Base-by-base conservation (phyloP, 2,888 invertebrate genomes). In the Drosophila crucigera region DNA sequence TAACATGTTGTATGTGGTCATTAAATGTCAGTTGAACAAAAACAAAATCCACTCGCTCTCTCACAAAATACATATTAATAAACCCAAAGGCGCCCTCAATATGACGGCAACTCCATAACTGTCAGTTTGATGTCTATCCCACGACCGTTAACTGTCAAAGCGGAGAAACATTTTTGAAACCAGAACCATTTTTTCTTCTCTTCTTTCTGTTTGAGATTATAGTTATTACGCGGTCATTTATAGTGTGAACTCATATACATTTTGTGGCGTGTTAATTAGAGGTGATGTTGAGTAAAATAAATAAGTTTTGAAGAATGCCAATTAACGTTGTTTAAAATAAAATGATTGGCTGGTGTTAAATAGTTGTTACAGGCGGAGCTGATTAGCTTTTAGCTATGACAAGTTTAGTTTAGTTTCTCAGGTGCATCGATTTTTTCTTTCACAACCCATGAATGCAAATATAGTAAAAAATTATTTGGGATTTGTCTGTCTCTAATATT, bases 1-100 rank as follows among this genome's bases (percentile, higher is more conserved):
- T 66, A 83, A 69, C 86, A 83, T 83, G 81, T 77, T 83, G 77
- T 80, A 50, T 80, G 84, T 55, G 84, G 84, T 86, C 86, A 89
- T 84, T 84, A 84, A 89, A 86, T 86, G 86, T 83, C 84, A 89
- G 82, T 74, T 68, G 71, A 89, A 86, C 83, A 72, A 58, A 62
- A 73, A 69, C 83, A 86, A 71, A 62, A 55, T 35, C 30, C 11
- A n/a, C 25, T 35, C 41, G 37, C 50, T 39, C 68, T 16, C 65
- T n/a, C 28, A 68, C 47, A 72, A 68, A 64, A 56, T 69, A 71
- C 50, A 71, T 53, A 56, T 73, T 77, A 69, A 76, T 79, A 67
- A 25, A 53, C 61, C 73, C 62, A 37, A 64, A 72, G 54, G 69
- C 47, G 28, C 4, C 28, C 49, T 22, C 60, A 31, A 56, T 50